Evolutionary conservation across 2,113 vertebrate species (phyloP), one percentile per base, ranked within the genome.

Genomic region (Pipra filicauda): DNA sequence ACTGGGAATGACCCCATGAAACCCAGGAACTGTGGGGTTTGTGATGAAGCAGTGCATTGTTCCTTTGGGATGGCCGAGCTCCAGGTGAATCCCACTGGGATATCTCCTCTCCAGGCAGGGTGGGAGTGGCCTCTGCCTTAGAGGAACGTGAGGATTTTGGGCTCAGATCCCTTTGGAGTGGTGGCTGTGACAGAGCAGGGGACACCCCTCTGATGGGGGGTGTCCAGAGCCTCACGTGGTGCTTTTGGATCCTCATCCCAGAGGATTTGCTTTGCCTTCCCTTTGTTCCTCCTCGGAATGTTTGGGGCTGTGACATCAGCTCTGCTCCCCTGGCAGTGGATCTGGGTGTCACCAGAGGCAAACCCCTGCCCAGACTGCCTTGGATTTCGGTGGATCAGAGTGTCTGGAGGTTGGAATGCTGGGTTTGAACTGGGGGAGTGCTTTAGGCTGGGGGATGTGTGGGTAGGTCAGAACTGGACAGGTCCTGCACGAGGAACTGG

Each of bases 251-350:
- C 27, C 49, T 85, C 27, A 14, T 22, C 67, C 59, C 5, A 0
- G 28, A 15, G 62, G 30, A 10, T 52, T 62, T 7, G 0, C n/a
- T 84, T 6, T 9, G 35, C 15, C 52, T 33, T 43, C 58, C 12
- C 65, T 49, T 12, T 43, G 27, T 37, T 65, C 61, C 70, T 11
- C 55, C 21, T 44, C 1, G 6, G 84, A 67, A 76, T 11, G 43
- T 89, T 18, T 16, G 65, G 52, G 57, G 59, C 26, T 96, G 87
- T 96, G 97, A 97, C 91, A 23, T 97, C 96, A 43, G 37, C 95
- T n/a, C 85, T 26, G 81, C 81, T 91, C 49, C 92, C 54, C 57
- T n/a, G 75, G 94, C 77, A 55, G n/a, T 11, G 30, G 24, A 3
- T 51, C 33, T 22, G 10, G 59, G 9, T 33, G 8, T 27, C 27